Conservation (phyloP, 1,140 invertebrate genomes). For the Cryptotermes secundus region DNA sequence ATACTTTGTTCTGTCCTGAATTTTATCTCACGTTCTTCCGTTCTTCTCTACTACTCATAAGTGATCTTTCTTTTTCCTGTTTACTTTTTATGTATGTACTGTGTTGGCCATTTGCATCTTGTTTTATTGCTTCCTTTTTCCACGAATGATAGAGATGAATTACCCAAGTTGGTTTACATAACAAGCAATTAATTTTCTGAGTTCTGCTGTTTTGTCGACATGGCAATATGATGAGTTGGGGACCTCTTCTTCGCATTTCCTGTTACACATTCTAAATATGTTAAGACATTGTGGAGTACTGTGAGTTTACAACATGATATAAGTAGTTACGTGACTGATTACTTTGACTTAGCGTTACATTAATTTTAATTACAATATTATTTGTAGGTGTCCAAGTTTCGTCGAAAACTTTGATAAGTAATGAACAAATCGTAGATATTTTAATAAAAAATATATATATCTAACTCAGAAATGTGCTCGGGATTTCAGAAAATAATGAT, state of each 20-base stretch:
- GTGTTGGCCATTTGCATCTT: neutral
- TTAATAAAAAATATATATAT: too few species aligned
- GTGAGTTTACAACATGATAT: too few species aligned
- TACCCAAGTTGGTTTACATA: neutral
- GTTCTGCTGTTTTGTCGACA: neutral
- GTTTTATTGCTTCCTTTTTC: neutral
- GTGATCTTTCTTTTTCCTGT: neutral
- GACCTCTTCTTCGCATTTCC: neutral
- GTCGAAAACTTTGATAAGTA: too few species aligned
- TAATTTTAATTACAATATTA: too few species aligned
- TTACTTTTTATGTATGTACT: neutral
- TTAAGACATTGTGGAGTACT: too few species aligned
- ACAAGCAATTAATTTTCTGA: neutral
- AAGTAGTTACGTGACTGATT: too few species aligned
- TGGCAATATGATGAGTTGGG: neutral
- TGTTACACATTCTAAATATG: neutral
- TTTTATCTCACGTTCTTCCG: neutral
- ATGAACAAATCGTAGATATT: too few species aligned
- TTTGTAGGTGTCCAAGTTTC: too few species aligned
- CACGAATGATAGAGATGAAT: neutral
- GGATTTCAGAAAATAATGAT: too few species aligned
- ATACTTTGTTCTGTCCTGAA: neutral
- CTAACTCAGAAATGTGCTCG: too few species aligned
- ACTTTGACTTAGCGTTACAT: too few species aligned
- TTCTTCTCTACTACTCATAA: neutral